Evolutionary conservation across 2,113 vertebrate species (phyloP), one percentile per base, ranked within the genome.

Genomic region (Eleginops maclovinus): DNA sequence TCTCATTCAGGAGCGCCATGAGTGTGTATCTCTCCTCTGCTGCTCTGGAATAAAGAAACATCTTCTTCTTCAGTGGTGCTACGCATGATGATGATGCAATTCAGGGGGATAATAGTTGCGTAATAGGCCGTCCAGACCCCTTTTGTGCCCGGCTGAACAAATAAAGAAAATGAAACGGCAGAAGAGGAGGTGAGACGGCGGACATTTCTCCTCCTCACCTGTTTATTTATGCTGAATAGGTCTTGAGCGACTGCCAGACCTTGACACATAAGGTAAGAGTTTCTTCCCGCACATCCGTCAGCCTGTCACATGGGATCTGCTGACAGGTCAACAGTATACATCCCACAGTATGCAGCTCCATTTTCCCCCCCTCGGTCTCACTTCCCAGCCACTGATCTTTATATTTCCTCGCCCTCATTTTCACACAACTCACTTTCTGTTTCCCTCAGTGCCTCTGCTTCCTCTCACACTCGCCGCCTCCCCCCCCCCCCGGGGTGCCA

Each of bases 231-330:
- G 92, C 93, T 89, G 88, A 90, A 87, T 90, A 89, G 86, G 85
- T 87, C 90, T 93, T 93, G 90, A 94, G 90, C 89, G 90, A 89
- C 89, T 93, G 93, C 91, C 93, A 94, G 94, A 93, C 93, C 94
- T 93, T 93, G 93, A 93, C 85, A 90, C 94, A 94, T 92, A 94
- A 94, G 93, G 94, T 94, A 94, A 94, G 92, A 92, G 88, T 88
- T 89, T 77, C 86, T 89, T 79, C 91, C 88, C 86, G 91, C 90
- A 84, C 92, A 95, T 94, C 88, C 84, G 71, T 94, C 94, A 94
- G 89, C 75, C 83, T 91, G 93, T 92, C 94, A 92, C 85, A 84
- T 31, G 62, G 81, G 86, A 85, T n/a, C n/a, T n/a, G n/a, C n/a
- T 81, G 90, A 81, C 89, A 77, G 86, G 88, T 90, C 88, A 88